These are phyloP conservation scores for Theretra japonica DNA, from an alignment of 2,888 invertebrate species.

Conservation along the genomic window DNA sequence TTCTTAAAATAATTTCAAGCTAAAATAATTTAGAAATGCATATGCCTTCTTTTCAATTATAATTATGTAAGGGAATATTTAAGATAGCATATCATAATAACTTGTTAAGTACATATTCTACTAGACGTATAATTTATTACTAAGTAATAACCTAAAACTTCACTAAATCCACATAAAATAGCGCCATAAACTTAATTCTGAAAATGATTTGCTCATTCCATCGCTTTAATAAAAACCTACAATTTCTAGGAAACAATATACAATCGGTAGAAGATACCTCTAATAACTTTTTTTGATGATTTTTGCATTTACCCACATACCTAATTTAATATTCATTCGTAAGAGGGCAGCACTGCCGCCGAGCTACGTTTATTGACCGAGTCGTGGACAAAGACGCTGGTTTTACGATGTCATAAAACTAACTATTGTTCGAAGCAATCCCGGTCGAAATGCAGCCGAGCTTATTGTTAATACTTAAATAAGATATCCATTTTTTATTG, in stretches of 20 bases:
- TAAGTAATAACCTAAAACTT: too few relatives aligned
- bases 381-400: constrained; percentile 73
- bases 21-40: too few relatives aligned
- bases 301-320: constrained; percentile 34
- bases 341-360: constrained; percentile 40
- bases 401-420: constrained; percentile 77
- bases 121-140: too few relatives aligned
- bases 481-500: constrained; percentile 81
- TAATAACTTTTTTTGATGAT: not conserved
- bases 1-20: too few relatives aligned
- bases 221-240: not conserved
- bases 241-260: not conserved
- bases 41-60: too few relatives aligned
- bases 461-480: constrained; percentile 81
- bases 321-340: constrained; percentile 33
- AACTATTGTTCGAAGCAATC: constrained; percentile 70
- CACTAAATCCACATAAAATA: not conserved
- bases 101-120: too few relatives aligned
- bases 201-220: not conserved
- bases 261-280: not conserved
- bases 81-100: too few relatives aligned
- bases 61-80: too few relatives aligned
- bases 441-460: constrained; percentile 70
- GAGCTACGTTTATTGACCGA: constrained; percentile 70
- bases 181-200: not conserved